Evolutionary conservation across 1,140 invertebrate genomes (phyloP).

Genomic region (Drosophila repleta): DNA sequence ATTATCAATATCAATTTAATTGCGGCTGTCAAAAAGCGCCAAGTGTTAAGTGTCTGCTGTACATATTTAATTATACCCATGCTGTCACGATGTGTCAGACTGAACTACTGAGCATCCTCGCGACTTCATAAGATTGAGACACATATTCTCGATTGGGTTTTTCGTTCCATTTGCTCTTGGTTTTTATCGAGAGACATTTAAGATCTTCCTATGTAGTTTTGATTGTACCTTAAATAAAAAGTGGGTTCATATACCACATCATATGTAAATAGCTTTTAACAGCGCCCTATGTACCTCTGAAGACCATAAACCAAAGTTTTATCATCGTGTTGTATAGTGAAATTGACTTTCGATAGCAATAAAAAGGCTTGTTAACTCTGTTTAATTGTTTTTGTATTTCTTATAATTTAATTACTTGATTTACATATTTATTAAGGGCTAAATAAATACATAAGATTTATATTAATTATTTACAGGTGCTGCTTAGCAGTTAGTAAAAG

Average conservation of each 20-base stretch:
- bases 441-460: slow-evolving; percentile 46
- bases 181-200: no score
- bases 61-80: slow-evolving; percentile 3
- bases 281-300: no score
- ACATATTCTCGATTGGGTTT: background rate
- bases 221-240: no score
- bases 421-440: slow-evolving; percentile 42
- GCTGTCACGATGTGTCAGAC: background rate
- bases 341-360: no score
- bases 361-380: no score
- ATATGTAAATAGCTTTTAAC: no score
- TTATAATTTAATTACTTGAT: background rate
- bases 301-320: no score
- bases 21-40: no score
- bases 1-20: slow-evolving; percentile 8
- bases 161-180: no score
- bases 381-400: background rate
- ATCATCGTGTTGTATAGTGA: no score
- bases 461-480: slow-evolving; percentile 29
- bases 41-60: slow-evolving; percentile 12
- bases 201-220: no score
- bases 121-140: background rate
- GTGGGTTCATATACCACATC: no score
- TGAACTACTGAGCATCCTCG: slow-evolving; percentile 7
- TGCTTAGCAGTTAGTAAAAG: slow-evolving; percentile 36